A percentile compares a stretch with the other conserved stretches of the same genome.
Evolutionary conservation across 2,113 vertebrate genomes (phyloP).

Genomic region (Eubucco bourcierii): DNA sequence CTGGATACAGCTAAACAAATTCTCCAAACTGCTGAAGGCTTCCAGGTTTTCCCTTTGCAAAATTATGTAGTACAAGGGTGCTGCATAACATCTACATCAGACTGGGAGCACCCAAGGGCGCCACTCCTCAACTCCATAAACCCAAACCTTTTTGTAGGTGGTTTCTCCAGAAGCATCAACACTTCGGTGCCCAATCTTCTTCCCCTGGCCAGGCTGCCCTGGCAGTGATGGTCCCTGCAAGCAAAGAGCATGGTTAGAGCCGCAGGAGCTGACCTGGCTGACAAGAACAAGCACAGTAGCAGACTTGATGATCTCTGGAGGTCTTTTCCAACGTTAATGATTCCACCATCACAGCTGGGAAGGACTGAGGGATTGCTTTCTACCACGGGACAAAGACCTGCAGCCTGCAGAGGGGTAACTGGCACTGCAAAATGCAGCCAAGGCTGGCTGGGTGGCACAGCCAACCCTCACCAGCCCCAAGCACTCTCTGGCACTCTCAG

Average conservation of each 20-base stretch:
- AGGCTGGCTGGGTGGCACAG: not conserved
- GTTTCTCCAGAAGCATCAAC: slow-evolving; percentile 98
- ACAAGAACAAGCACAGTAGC: not conserved
- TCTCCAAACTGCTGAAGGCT: not conserved
- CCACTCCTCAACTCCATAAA: not conserved
- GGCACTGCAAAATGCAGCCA: not conserved
- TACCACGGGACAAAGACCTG: not conserved
- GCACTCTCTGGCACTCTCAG: not conserved
- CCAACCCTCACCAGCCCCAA: not conserved
- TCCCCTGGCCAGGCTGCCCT: slow-evolving; percentile 84
- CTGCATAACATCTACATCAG: not conserved
- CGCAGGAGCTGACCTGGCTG: not conserved
- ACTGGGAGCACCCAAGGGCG: not conserved
- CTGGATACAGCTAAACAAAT: not conserved
- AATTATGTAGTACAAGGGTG: not conserved
- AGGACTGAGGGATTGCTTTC: not conserved
- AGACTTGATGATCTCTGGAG: too few species aligned
- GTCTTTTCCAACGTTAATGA: too few species aligned
- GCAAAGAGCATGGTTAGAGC: not conserved
- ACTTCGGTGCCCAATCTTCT: slow-evolving; percentile 92
- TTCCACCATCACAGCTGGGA: rapidly evolving
- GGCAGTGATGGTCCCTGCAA: slow-evolving; percentile 82
- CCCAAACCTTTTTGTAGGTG: slow-evolving; percentile 93
- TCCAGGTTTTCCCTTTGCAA: not conserved
- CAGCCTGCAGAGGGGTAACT: not conserved